Conservation (phyloP, 2,888 invertebrate genomes). For the Yponomeuta cagnagella region DNA sequence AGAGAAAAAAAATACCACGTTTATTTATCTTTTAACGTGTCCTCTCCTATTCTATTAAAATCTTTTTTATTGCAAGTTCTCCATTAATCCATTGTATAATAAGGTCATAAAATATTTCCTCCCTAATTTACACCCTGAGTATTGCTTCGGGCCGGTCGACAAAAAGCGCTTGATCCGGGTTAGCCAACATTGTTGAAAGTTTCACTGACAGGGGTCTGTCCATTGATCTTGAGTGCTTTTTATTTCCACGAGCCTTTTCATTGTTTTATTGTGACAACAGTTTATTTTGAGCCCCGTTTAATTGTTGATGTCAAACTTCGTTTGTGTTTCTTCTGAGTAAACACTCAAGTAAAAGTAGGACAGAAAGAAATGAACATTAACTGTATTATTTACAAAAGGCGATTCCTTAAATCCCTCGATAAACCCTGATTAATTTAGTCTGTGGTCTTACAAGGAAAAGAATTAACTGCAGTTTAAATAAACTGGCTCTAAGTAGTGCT, state of each 20-base stretch:
- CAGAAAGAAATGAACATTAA: too few species aligned
- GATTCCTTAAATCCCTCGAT: too few species aligned
- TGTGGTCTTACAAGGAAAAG: too few species aligned
- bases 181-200: conserved; percentile 33
- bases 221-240: conserved; percentile 40
- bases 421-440: too few species aligned
- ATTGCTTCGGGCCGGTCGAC: conserved; percentile 21
- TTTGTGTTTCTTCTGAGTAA: not conserved
- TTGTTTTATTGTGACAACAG: conserved; percentile 30
- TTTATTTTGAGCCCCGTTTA: conserved; percentile 15
- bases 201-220: conserved; percentile 40
- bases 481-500: too few species aligned
- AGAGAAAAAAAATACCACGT: too few species aligned
- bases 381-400: too few species aligned
- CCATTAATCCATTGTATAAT: not conserved
- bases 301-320: not conserved
- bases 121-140: conserved; percentile 33
- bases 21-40: too few species aligned
- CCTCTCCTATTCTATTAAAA: too few species aligned
- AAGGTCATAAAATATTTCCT: conserved; percentile 13
- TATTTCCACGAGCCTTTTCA: conserved; percentile 34
- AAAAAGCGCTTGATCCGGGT: conserved; percentile 41
- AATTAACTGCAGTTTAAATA: too few species aligned
- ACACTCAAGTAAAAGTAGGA: not conserved
- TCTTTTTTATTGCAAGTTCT: too few species aligned